Conservation (phyloP, 2,888 invertebrate species). For the Epinotia bilunana region DNA sequence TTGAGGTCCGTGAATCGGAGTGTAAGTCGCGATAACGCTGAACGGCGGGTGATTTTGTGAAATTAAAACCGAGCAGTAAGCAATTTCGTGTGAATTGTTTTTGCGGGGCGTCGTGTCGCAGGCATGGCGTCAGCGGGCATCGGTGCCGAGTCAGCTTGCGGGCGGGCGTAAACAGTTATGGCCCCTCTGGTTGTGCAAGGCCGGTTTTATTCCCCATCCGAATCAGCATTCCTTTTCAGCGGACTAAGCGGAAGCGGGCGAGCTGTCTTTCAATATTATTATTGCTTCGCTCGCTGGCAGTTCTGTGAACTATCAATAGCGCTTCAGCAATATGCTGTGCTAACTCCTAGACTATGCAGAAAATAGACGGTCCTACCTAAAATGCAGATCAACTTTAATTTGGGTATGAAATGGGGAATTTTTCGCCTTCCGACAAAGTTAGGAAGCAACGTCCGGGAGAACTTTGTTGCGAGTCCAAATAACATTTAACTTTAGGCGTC, state of each 20-base stretch:
- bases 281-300: slow-evolving; percentile 58
- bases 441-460: slow-evolving; percentile 34
- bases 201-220: slow-evolving; percentile 52
- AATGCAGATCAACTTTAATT: slow-evolving; percentile 36
- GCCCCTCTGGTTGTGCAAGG: slow-evolving; percentile 46
- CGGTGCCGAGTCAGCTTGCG: slow-evolving; percentile 62
- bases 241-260: slow-evolving; percentile 64
- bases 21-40: slow-evolving; percentile 9
- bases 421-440: slow-evolving; percentile 38
- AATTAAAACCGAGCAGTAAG: slow-evolving; percentile 47
- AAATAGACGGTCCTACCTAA: slow-evolving; percentile 34
- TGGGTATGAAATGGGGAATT: slow-evolving; percentile 37
- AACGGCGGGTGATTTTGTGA: slow-evolving; percentile 48
- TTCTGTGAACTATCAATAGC: slow-evolving; percentile 48
- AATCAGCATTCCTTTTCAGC: slow-evolving; percentile 66
- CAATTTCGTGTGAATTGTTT: slow-evolving; percentile 54
- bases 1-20: slow-evolving; percentile 20
- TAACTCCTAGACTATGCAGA: slow-evolving; percentile 38
- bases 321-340: slow-evolving; percentile 28
- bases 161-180: slow-evolving; percentile 48
- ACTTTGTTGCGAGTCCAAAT: slow-evolving; percentile 39
- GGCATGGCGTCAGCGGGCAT: slow-evolving; percentile 54
- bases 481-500: slow-evolving; percentile 34
- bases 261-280: slow-evolving; percentile 67
- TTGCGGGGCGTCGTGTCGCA: slow-evolving; percentile 51